phyloP scores from a whole-genome alignment of 1,140 invertebrate species.

The Drosophila pachea region DNA sequence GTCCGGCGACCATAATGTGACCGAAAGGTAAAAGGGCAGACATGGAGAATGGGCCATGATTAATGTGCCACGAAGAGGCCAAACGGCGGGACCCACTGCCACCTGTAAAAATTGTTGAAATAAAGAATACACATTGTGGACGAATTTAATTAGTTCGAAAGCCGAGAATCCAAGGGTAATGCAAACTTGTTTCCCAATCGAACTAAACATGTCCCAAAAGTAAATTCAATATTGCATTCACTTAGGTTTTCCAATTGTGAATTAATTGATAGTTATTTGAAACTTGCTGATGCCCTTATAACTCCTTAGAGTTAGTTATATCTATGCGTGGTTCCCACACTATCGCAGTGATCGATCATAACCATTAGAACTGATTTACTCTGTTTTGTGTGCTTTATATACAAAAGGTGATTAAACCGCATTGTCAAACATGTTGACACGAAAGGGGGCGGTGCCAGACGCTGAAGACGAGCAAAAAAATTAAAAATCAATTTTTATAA shows the following conservation, averaged over 20 bases:
- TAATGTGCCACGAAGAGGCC: slow-evolving; percentile 72
- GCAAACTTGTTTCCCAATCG: too few relatives aligned
- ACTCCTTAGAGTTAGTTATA: neutral
- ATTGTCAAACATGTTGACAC: slow-evolving; percentile 65
- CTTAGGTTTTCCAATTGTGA: too few relatives aligned
- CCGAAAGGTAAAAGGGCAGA: slow-evolving; percentile 56
- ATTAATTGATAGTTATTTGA: too few relatives aligned
- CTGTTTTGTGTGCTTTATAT: slow-evolving; percentile 32
- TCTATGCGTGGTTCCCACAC: slow-evolving; percentile 9
- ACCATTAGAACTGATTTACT: slow-evolving; percentile 30
- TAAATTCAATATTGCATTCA: too few relatives aligned
- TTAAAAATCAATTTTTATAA: slow-evolving; percentile 79
- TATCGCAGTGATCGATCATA: slow-evolving; percentile 29
- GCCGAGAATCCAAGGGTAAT: too few relatives aligned
- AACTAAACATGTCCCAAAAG: too few relatives aligned
- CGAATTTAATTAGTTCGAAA: too few relatives aligned
- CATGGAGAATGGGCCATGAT: slow-evolving; percentile 72
- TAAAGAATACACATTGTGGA: slow-evolving; percentile 55
- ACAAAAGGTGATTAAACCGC: slow-evolving; percentile 51
- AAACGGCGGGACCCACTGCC: slow-evolving; percentile 38
- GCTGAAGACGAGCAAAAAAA: slow-evolving; percentile 52
- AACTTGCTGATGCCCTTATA: too few relatives aligned
- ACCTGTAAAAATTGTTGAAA: slow-evolving; percentile 11
- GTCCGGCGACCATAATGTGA: slow-evolving; percentile 41
- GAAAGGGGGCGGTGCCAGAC: too few relatives aligned